phyloP scores from a whole-genome alignment of 2,113 vertebrate species.

The Nanger granti region DNA sequence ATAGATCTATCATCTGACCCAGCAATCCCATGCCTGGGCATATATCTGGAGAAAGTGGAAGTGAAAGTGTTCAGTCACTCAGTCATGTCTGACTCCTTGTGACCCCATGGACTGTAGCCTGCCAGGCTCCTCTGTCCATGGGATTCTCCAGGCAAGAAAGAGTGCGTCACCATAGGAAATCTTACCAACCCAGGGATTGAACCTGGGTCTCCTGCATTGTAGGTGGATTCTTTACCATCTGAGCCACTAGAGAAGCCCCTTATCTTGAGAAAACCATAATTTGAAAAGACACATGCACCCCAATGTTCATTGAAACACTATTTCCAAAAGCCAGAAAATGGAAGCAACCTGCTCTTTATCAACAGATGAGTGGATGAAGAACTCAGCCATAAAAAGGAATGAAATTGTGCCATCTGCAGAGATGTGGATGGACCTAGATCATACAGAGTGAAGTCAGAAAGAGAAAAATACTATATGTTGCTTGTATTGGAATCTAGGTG shows the following conservation, averaged over 20 bases:
- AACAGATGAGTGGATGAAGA: not conserved
- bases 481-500: not conserved
- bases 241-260: not conserved
- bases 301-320: not conserved
- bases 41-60: not conserved
- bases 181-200: not conserved
- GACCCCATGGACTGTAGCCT: not conserved
- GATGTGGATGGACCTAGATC: not conserved
- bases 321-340: not conserved
- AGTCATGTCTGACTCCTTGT: not conserved
- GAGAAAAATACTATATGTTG: not conserved
- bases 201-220: not conserved
- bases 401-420: not conserved
- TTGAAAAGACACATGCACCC: not conserved
- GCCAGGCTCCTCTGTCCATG: not conserved
- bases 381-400: not conserved
- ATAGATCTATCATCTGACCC: not conserved
- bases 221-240: not conserved
- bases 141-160: not conserved
- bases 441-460: not conserved
- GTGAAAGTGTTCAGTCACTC: not conserved
- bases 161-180: not conserved
- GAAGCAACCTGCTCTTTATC: not conserved
- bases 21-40: not conserved
- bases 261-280: not conserved